These are phyloP conservation scores for Macquaria ambigua DNA, from an alignment of 2,113 vertebrate genomes.

Conservation along the genomic window DNA sequence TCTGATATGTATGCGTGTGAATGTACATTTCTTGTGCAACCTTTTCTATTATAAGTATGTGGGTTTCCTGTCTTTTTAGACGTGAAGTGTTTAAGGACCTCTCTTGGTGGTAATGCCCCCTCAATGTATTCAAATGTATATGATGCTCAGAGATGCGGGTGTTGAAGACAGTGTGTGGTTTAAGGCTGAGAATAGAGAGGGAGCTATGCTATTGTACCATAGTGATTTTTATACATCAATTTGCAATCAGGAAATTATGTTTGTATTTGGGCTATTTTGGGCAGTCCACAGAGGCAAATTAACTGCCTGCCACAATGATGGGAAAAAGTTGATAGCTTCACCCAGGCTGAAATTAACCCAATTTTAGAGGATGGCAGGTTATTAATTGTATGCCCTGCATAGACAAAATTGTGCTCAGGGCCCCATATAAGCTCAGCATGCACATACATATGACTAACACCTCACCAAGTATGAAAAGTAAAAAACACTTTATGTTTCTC, in stretches of 20 bases:
- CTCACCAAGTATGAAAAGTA: not conserved
- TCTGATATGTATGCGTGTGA: not conserved
- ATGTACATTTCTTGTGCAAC: not conserved
- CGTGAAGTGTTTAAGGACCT: not conserved
- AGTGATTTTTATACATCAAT: not conserved
- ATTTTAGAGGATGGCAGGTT: not conserved
- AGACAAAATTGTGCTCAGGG: slow-evolving; percentile 13
- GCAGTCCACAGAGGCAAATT: slow-evolving; percentile 15
- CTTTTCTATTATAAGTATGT: not conserved
- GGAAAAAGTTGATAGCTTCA: slow-evolving; percentile 17
- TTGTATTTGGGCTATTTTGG: slow-evolving; percentile 19
- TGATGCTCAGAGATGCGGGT: not conserved
- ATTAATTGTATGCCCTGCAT: slow-evolving; percentile 15
- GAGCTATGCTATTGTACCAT: not conserved
- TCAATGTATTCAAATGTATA: not conserved
- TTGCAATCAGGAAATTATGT: not conserved
- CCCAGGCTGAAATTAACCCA: slow-evolving; percentile 23
- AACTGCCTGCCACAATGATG: slow-evolving; percentile 9
- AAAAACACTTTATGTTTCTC: not conserved
- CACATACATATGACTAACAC: not conserved
- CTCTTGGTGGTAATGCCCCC: not conserved
- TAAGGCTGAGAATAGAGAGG: not conserved
- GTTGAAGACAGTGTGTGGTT: not conserved
- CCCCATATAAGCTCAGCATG: not conserved
- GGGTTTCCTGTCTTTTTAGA: not conserved